Base-by-base conservation (phyloP, 2,113 vertebrate genomes). In the Spea multiplicata region DNA sequence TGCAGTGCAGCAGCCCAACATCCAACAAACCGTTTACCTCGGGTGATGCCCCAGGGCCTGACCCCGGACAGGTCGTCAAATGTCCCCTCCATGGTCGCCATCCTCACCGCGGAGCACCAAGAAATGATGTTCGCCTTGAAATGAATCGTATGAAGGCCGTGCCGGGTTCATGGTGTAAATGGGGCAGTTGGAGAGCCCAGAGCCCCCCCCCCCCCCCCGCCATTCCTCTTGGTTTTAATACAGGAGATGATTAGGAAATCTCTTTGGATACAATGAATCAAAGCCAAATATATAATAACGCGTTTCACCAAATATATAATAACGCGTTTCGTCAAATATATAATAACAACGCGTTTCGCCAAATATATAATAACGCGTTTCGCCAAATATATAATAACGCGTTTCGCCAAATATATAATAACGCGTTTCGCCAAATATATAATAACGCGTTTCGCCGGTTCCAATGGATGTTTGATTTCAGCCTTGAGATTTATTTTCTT, bases 231-330 rank as follows among this genome's bases (percentile, higher is more conserved):
- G 30, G 30, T 30, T 30, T 30, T 30, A 30, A 30, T 30, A 87
- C 86, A 82, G 83, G 90, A 86, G 87, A 89, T 89, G 87, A 92
- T 94, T 93, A 91, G 85, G 84, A 90, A 93, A 88, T 88, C 88
- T 87, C 87, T 76, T 83, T 85, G 89, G 89, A 89, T 88, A 86
- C 83, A 67, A 87, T 84, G 89, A 91, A 94, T 93, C 88, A 92
- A 88, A 30, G 30, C 30, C 30, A 1, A 30, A 30, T 30, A 30
- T 30, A 30, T 30, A 86, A 87, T 88, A 89, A 86, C 84, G 85
- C 84, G 84, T 86, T 88, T 87, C 88, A 85, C 82, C 80, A n/a
- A n/a, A n/a, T n/a, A n/a, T n/a, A n/a, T n/a, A 86, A 87, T 88
- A 89, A 86, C 84, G 85, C 84, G 84, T 86, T 88, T 87, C 88